These are phyloP conservation scores for Pseudoips prasinana DNA, from an alignment of 2,888 invertebrate genomes.

Conservation along the genomic window DNA sequence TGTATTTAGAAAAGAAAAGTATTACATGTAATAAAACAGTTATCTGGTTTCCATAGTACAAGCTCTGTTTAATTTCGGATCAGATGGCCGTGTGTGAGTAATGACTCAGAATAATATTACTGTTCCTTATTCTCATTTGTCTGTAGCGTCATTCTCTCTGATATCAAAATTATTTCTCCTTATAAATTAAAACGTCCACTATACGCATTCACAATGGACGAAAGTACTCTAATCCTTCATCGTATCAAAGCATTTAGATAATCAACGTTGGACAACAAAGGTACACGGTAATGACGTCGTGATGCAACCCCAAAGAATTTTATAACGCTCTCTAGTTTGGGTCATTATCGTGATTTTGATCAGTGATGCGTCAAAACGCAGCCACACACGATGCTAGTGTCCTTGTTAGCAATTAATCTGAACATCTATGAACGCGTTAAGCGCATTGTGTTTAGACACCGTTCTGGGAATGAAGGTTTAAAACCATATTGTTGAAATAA, in stretches of 20 bases:
- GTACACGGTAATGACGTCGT: conserved; percentile 63
- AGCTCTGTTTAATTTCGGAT: too few relatives aligned
- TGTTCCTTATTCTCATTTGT: too few relatives aligned
- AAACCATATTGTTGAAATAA: conserved; percentile 5
- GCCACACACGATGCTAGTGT: conserved; percentile 72
- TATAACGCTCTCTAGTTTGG: conserved; percentile 59
- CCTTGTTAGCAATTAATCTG: conserved; percentile 66
- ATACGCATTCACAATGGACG: too few relatives aligned
- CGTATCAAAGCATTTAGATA: conserved; percentile 69
- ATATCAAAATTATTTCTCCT: too few relatives aligned
- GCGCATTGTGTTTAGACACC: conserved; percentile 37
- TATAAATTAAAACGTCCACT: too few relatives aligned
- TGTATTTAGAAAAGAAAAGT: too few relatives aligned
- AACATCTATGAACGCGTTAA: conserved; percentile 41
- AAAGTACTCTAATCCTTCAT: conserved; percentile 52
- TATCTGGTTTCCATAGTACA: too few relatives aligned
- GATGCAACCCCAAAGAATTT: conserved; percentile 66
- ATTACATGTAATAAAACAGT: too few relatives aligned
- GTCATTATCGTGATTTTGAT: conserved; percentile 71
- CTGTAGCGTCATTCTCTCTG: too few relatives aligned
- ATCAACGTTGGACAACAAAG: conserved; percentile 56
- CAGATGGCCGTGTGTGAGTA: too few relatives aligned
- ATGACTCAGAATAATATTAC: too few relatives aligned
- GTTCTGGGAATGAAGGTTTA: conserved; percentile 17
- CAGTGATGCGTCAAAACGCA: conserved; percentile 61